Percentiles rank a stretch among this genome's conserved stretches.
These are phyloP conservation scores for Diarsia dahlii DNA, from an alignment of 2,888 invertebrate genomes.

Conservation along the genomic window DNA sequence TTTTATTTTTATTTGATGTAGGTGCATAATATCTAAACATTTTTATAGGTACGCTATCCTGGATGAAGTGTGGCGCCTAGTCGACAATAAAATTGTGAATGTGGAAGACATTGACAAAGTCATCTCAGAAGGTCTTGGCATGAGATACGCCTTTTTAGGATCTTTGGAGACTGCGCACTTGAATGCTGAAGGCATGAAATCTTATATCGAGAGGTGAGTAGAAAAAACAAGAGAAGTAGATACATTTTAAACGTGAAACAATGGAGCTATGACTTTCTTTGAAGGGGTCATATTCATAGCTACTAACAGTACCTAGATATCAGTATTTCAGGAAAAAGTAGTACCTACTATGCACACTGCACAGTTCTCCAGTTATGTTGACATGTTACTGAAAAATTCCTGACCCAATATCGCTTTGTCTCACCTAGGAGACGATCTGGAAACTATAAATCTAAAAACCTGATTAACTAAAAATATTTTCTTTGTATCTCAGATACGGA, in stretches of 20 bases:
- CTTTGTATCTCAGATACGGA: constrained; percentile 80
- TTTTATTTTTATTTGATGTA: too few relatives aligned
- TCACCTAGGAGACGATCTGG: background rate
- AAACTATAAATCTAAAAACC: background rate
- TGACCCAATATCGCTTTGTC: background rate
- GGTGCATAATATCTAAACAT: too few relatives aligned
- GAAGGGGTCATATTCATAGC: background rate
- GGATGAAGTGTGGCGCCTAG: constrained; percentile 97
- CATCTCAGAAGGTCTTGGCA: constrained; percentile 98
- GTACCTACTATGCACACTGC: too few relatives aligned
- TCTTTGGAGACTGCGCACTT: constrained; percentile 98
- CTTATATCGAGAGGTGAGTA: constrained; percentile 90
- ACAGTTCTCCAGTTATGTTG: background rate
- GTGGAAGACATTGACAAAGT: constrained; percentile 98
- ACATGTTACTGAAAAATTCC: background rate
- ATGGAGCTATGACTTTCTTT: background rate
- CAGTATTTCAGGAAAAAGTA: too few relatives aligned
- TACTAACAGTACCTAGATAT: too few relatives aligned
- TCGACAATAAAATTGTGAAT: constrained; percentile 95
- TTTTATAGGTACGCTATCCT: constrained; percentile 95
- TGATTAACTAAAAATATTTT: background rate
- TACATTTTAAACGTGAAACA: background rate
- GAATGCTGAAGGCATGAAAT: constrained; percentile 96
- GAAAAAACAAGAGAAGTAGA: background rate
- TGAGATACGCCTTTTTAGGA: constrained; percentile 98